Evolutionary conservation across 2,113 vertebrate genomes (phyloP), one percentile per base, ranked within the genome.

Genomic region (Micronycteris hirsuta): DNA sequence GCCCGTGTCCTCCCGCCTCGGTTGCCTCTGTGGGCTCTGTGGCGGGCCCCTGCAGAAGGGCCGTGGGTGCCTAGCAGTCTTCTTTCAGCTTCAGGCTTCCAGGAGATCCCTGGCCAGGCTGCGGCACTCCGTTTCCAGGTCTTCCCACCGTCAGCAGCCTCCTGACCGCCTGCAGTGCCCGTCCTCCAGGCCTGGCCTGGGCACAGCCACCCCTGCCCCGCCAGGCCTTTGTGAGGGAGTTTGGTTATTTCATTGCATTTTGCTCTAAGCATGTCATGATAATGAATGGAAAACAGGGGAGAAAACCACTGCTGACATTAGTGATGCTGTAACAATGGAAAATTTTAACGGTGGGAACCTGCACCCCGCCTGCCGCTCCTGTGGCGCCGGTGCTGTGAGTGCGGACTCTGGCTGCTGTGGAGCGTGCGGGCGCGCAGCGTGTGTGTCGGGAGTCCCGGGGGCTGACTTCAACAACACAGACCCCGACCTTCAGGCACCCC

Each of bases 241-340:
- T 47, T 4, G 41, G 17, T 74, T 7, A 2, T 65, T 31, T 87
- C 49, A 11, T 2, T 2, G n/a, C 10, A 2, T 28, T 68, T 15
- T 19, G 33, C 49, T 47, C 14, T 52, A 9, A 58, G 88, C 61
- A 1, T 58, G n/a, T 94, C 19, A 24, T 71, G 41, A 24, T 22
- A 10, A n/a, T 12, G 80, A 96, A 41, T 91, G 87, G 94, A 93
- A 96, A 96, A 89, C 19, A 67, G 83, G 86, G 87, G 49, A 80
- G 78, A 54, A 2, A 61, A 94, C 95, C 54, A 92, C 74, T 92
- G 96, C 95, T 95, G 96, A 89, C 95, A 92, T 89, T 92, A 92
- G 82, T 19, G 87, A 83, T 67, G 58, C 22, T 61, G 58, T 11
- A 61, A 61, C 58, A 26, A 26, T 61, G 58, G 58, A 61, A 61